phyloP scores from a whole-genome alignment of 2,797 vertebrate genomes.

The Meda fulgida region DNA sequence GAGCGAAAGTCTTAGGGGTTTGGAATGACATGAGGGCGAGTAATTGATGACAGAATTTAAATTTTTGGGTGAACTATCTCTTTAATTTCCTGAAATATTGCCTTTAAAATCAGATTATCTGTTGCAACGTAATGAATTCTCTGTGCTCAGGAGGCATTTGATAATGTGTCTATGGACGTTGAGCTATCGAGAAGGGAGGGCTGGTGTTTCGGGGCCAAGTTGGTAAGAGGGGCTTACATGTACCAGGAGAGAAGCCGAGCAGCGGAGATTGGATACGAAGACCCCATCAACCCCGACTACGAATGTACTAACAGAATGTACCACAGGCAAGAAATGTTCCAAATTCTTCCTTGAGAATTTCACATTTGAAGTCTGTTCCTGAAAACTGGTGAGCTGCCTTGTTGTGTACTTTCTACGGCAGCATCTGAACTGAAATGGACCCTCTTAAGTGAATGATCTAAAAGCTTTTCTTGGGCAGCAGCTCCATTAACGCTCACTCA shows the following conservation, averaged over 20 bases:
- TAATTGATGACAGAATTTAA: neutral
- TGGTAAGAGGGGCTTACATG: slow-evolving; percentile 94
- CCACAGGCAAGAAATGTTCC: slow-evolving; percentile 78
- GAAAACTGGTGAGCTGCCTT: neutral
- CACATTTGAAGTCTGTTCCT: neutral
- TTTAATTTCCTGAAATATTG: neutral
- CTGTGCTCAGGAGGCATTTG: slow-evolving; percentile 83
- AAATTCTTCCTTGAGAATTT: neutral
- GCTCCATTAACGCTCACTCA: slow-evolving; percentile 17
- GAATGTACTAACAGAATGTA: slow-evolving; percentile 89
- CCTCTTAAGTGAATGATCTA: slow-evolving; percentile 30
- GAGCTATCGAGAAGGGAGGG: slow-evolving; percentile 85
- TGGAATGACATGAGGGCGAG: neutral
- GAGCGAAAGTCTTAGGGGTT: neutral
- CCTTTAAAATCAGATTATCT: neutral
- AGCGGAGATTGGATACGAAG: slow-evolving; percentile 82
- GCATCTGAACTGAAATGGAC: slow-evolving; percentile 13
- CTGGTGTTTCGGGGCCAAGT: slow-evolving; percentile 89
- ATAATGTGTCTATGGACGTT: slow-evolving; percentile 81
- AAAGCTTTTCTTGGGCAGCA: slow-evolving; percentile 8
- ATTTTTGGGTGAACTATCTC: neutral
- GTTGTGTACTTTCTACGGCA: slow-evolving; percentile 14
- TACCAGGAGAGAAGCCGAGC: slow-evolving; percentile 87
- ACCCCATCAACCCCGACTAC: slow-evolving; percentile 90
- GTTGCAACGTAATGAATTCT: neutral